Evolutionary conservation across 2,888 invertebrate genomes (phyloP), one percentile per base, ranked within the genome.

Genomic region (Ptilodon capucinus): DNA sequence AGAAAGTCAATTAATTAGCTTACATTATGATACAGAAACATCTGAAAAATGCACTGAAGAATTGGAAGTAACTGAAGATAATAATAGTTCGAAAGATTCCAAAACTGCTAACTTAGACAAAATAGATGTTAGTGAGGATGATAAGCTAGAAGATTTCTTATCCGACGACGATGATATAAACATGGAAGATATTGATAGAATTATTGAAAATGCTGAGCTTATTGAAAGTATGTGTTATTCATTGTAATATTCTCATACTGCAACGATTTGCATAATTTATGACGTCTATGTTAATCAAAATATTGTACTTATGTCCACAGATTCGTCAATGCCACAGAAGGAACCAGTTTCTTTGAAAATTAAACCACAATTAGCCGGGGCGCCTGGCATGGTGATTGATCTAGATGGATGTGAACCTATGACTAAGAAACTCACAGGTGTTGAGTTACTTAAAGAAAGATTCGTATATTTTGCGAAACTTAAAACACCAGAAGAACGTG

Each of bases 401-500:
- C 71, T 91, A 39, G 81, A 85, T 60, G 75, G 70, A 13, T 61
- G 52, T 48, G 74, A 69, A 46, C 51, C 71, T 23, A 46, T 42
- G 9, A 59, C 78, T 56, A 83, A 71, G 53, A 84, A 88, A 53
- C 71, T 92, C 4, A 91, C 92, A 38, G 95, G 95, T 8, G 87
- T 96, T 6, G 92, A 93, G 54, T 85, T 92, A 46, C 87, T 97
- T 25, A 93, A 95, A 76, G 92, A 95, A 60, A 91, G 96, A 55
- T 95, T 96, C 74, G 85, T 94, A 30, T 93, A 93, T 70, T 96
- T 96, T 64, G 88, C 94, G 0, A 89, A 91, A 35, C 66, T 86
- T 0, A 92, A 92, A 49, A 92, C 92, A 23, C 79, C 85, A 0
- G 88, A 86, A 44, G 88, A 93, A 76, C 67, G 84, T 55, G 84